Percentiles rank a stretch among this genome's conserved stretches.
Conservation (phyloP, 2,113 vertebrate genomes). For the Opisthocomus hoazin region DNA sequence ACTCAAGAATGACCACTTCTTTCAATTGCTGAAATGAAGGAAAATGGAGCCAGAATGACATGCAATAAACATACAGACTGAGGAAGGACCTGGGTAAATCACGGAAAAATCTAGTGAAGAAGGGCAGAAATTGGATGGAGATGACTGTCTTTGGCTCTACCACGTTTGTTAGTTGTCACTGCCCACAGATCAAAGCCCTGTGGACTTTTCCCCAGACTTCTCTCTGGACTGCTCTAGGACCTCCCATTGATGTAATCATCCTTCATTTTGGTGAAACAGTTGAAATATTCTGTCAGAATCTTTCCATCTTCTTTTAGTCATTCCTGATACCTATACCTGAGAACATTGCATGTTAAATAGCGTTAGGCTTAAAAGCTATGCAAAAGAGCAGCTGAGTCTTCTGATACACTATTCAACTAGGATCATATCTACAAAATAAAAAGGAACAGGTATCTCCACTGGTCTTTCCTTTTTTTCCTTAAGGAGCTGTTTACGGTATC, state of each 20-base stretch:
- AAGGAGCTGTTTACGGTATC: not conserved
- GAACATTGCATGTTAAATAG: not conserved
- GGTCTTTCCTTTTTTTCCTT: not conserved
- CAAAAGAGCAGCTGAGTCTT: not conserved
- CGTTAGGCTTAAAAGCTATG: not conserved
- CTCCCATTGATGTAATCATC: not conserved
- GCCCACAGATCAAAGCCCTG: not conserved
- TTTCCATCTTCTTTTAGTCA: not conserved
- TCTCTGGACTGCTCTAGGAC: not conserved
- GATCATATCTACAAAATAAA: not conserved
- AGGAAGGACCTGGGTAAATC: not conserved
- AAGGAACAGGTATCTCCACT: not conserved
- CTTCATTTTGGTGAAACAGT: not conserved
- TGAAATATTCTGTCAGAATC: not conserved
- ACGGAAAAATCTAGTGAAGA: not conserved
- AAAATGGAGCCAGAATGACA: not conserved
- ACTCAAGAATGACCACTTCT: not conserved
- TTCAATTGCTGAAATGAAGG: not conserved
- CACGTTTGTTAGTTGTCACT: not conserved
- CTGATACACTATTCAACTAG: not conserved
- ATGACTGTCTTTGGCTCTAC: not conserved
- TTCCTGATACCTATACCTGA: not conserved
- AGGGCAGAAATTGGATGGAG: not conserved
- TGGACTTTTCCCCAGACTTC: not conserved
- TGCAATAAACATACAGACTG: not conserved